Conservation (phyloP, 1,140 invertebrate species). For the Berghia stephanieae region DNA sequence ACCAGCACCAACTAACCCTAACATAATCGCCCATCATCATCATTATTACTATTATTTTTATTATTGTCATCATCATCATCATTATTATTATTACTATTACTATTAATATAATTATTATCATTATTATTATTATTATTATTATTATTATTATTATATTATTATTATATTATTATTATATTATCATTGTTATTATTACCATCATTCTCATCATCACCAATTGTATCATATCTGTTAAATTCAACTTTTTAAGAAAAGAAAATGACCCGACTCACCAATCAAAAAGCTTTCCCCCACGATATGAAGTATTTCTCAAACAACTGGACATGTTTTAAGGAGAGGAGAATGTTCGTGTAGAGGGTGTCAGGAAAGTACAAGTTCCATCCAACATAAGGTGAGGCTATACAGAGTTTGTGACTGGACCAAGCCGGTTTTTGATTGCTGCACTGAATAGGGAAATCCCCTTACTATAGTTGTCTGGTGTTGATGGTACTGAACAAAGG, state of each 20-base stretch:
- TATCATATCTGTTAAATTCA: neutral
- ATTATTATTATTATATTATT: no score
- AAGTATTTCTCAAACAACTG: conserved; percentile 61
- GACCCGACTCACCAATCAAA: conserved; percentile 51
- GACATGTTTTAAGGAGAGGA: conserved; percentile 47
- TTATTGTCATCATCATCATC: no score
- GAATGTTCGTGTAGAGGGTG: conserved; percentile 65
- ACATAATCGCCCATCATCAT: no score
- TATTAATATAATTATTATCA: no score
- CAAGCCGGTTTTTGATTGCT: conserved; percentile 35
- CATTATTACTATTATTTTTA: no score
- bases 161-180: neutral
- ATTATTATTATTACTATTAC: no score
- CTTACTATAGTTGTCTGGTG: conserved; percentile 8
- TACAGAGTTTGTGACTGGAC: conserved; percentile 53
- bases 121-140: no score
- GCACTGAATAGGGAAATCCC: no score
- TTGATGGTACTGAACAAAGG: conserved; percentile 34
- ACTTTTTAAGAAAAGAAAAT: neutral
- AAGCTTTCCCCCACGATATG: conserved; percentile 47
- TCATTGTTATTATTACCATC: neutral
- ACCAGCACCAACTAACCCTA: no score
- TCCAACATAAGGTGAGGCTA: conserved; percentile 69
- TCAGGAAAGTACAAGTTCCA: conserved; percentile 78
- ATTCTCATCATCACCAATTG: neutral